Conservation (phyloP, 2,888 invertebrate genomes). For the Oligia latruncula region DNA sequence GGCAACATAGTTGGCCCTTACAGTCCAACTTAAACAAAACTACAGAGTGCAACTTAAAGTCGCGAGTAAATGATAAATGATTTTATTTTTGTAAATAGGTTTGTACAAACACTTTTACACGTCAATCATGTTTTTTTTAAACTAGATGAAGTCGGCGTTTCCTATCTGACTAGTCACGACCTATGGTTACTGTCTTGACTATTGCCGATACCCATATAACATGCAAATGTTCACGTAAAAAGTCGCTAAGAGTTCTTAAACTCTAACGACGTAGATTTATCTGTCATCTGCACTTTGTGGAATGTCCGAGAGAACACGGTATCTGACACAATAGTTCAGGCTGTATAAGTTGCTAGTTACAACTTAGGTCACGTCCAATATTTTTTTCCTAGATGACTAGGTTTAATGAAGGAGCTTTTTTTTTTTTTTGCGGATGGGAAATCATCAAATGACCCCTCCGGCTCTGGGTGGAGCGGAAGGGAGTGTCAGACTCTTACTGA, state of each 20-base stretch:
- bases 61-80: no score
- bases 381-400: not conserved
- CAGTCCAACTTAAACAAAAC: not conserved
- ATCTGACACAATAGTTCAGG: not conserved
- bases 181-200: not conserved
- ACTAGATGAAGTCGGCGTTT: no score
- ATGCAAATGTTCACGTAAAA: not conserved
- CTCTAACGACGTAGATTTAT: not conserved
- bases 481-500: no score
- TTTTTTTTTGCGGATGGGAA: no score
- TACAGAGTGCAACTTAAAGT: not conserved
- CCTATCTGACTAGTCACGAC: no score
- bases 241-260: no score
- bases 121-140: no score
- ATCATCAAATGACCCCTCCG: no score
- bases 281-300: not conserved
- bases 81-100: no score
- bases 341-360: not conserved
- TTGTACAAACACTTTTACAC: no score
- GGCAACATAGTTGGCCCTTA: constrained; percentile 13
- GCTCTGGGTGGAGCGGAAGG: no score
- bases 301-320: not conserved
- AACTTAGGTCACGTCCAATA: not conserved
- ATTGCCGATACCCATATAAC: not conserved
- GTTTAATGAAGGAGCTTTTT: not conserved